phyloP scores from a whole-genome alignment of 2,888 invertebrate species.

The Cancer borealis region DNA sequence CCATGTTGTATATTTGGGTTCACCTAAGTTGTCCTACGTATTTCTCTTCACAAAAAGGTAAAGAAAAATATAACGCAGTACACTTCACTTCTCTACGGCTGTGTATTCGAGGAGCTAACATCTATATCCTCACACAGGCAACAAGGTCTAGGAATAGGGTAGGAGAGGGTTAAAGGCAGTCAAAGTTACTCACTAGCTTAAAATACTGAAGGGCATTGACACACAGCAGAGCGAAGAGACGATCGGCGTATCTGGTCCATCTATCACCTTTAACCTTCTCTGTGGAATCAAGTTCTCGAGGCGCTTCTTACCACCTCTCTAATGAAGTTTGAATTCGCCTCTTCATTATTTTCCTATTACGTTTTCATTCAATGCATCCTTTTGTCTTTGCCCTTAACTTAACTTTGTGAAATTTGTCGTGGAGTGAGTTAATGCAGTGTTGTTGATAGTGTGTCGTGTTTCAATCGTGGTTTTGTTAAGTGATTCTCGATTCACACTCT shows the following conservation, averaged over 20 bases:
- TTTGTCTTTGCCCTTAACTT: neutral
- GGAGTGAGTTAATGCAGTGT: neutral
- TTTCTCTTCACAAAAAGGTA: neutral
- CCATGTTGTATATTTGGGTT: too few relatives aligned
- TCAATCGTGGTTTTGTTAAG: too few relatives aligned
- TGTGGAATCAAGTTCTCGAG: neutral
- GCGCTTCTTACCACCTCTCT: neutral
- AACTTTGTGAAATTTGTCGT: neutral
- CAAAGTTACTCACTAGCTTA: too few relatives aligned
- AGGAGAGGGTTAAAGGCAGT: too few relatives aligned
- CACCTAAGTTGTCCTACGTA: neutral
- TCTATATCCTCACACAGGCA: neutral
- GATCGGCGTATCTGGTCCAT: neutral
- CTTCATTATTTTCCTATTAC: neutral
- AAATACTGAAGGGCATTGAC: too few relatives aligned
- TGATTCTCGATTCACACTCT: too few relatives aligned
- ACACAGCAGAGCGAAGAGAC: neutral
- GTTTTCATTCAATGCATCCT: neutral
- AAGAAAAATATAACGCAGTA: conserved; percentile 23
- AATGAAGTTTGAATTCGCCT: neutral
- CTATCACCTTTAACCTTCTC: conserved; percentile 10
- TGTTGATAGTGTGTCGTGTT: neutral
- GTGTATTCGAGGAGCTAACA: neutral
- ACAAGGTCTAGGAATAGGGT: neutral
- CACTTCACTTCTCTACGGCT: neutral